phyloP scores from a whole-genome alignment of 92 coral and sea anemone genomes.

The Siderastrea siderea region DNA sequence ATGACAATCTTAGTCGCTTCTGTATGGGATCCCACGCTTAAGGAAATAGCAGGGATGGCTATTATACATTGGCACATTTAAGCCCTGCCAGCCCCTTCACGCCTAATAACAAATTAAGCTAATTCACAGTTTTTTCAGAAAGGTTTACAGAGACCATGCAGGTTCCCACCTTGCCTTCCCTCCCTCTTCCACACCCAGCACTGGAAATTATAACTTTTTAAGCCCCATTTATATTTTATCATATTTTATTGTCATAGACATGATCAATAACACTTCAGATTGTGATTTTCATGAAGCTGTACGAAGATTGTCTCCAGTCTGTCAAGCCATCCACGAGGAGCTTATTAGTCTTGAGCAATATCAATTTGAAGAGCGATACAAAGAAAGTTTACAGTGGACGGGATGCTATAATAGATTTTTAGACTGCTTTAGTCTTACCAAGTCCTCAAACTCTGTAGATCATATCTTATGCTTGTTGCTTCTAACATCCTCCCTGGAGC shows the following conservation, averaged over 20 bases:
- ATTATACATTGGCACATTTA: too few relatives aligned
- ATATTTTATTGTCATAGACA: background rate
- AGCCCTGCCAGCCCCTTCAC: too few relatives aligned
- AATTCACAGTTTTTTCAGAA: too few relatives aligned
- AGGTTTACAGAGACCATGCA: too few relatives aligned
- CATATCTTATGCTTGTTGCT: constrained; percentile 65
- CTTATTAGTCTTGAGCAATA: constrained; percentile 38
- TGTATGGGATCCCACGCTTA: too few relatives aligned
- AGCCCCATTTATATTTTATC: background rate
- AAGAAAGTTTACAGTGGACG: constrained; percentile 81
- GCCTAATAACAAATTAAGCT: too few relatives aligned
- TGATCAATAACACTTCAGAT: constrained; percentile 3
- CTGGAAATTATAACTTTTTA: too few relatives aligned
- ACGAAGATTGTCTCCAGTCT: constrained; percentile 55
- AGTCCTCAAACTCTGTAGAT: constrained; percentile 62
- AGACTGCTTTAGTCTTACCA: constrained; percentile 70
- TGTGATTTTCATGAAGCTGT: constrained; percentile 58
- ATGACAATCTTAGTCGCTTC: too few relatives aligned
- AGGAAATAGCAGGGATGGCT: too few relatives aligned
- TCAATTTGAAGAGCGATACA: constrained; percentile 67
- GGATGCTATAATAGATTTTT: constrained; percentile 56
- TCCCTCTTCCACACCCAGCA: too few relatives aligned
- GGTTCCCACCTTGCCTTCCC: too few relatives aligned
- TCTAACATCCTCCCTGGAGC: constrained; percentile 86
- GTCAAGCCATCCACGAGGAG: constrained; percentile 58